A percentile compares a stretch with the other conserved stretches of the same genome.
phyloP scores from a whole-genome alignment of 2,113 vertebrate species.

The Pseudorectes ferrugineus region DNA sequence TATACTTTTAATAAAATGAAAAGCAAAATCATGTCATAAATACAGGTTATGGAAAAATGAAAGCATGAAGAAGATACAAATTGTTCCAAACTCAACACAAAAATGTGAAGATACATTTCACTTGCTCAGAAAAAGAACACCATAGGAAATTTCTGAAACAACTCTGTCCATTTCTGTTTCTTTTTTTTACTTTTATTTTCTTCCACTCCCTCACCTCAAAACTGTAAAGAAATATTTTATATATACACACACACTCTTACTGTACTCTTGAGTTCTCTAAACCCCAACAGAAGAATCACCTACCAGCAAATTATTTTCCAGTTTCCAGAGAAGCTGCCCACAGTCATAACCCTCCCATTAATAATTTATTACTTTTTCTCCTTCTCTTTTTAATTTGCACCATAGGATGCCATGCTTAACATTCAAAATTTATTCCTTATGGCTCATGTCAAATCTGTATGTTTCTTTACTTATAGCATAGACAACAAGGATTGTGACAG shows the following conservation, averaged over 20 bases:
- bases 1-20: background rate
- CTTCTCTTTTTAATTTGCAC: background rate
- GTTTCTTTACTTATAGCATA: background rate
- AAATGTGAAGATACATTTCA: background rate
- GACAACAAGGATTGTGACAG: background rate
- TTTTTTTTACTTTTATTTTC: background rate
- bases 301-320: background rate
- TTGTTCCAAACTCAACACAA: background rate
- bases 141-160: background rate
- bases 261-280: background rate
- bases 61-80: background rate
- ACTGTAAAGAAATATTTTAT: background rate
- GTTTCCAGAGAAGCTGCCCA: background rate
- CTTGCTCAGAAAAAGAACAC: background rate
- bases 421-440: background rate
- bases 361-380: background rate
- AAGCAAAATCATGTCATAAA: background rate
- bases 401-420: background rate
- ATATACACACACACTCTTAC: background rate
- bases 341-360: background rate
- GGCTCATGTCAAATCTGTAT: background rate
- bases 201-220: background rate
- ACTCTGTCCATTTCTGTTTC: background rate
- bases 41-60: background rate
- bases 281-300: background rate